These are phyloP conservation scores for Macquaria australasica DNA, from an alignment of 2,113 vertebrate species.

Conservation along the genomic window DNA sequence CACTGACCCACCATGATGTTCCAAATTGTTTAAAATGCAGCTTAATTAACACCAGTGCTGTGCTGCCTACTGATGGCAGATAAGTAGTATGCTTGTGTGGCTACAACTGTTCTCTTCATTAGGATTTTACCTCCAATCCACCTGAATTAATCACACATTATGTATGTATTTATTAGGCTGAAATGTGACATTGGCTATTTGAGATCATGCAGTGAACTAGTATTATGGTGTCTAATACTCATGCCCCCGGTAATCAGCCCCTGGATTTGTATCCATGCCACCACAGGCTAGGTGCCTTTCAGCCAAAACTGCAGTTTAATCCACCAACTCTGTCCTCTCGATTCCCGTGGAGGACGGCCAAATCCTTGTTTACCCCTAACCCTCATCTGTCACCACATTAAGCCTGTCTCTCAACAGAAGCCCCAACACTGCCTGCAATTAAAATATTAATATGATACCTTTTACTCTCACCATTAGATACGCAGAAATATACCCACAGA, in stretches of 20 bases:
- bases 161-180: neutral
- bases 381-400: slow-evolving; percentile 76
- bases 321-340: slow-evolving; percentile 72
- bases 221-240: slow-evolving; percentile 29
- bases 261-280: slow-evolving; percentile 55
- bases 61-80: slow-evolving; percentile 7
- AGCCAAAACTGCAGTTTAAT: slow-evolving; percentile 75
- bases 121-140: neutral
- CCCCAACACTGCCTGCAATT: slow-evolving; percentile 69
- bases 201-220: slow-evolving; percentile 30
- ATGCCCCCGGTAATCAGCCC: slow-evolving; percentile 41
- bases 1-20: slow-evolving; percentile 42
- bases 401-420: slow-evolving; percentile 71
- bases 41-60: slow-evolving; percentile 62
- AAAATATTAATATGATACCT: slow-evolving; percentile 81
- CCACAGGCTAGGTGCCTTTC: slow-evolving; percentile 59
- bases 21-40: slow-evolving; percentile 37
- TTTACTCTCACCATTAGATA: slow-evolving; percentile 67
- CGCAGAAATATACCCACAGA: slow-evolving; percentile 72
- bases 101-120: neutral
- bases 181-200: slow-evolving; percentile 44
- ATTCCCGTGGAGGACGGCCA: slow-evolving; percentile 73
- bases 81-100: neutral
- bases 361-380: slow-evolving; percentile 76
- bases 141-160: slow-evolving; percentile 5